A percentile compares a stretch with the other conserved stretches of the same genome.
These are phyloP conservation scores for Semibalanus balanoides DNA, from an alignment of 1,140 invertebrate species.

Conservation along the genomic window DNA sequence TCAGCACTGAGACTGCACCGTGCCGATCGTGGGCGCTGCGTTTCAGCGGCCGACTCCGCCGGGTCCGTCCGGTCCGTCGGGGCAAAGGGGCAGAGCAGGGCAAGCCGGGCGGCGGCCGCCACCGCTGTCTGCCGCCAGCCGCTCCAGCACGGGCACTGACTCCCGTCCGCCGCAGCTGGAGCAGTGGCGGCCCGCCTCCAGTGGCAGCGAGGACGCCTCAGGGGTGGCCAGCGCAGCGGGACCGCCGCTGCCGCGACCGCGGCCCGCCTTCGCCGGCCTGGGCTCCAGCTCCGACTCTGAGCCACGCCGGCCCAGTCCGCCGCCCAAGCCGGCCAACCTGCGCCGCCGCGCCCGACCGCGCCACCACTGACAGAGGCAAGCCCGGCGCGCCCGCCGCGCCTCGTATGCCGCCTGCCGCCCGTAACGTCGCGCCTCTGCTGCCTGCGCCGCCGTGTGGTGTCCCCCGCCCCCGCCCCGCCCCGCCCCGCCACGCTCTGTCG, in stretches of 20 bases:
- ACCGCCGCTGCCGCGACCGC: too few relatives aligned
- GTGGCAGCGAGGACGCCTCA: neutral
- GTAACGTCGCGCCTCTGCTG: neutral
- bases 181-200: neutral
- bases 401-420: too few relatives aligned
- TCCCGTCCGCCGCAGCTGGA: neutral
- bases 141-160: neutral
- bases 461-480: too few relatives aligned
- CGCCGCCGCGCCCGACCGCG: too few relatives aligned
- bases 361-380: conserved; percentile 1
- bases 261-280: too few relatives aligned
- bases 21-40: neutral
- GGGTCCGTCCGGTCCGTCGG: too few relatives aligned
- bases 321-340: neutral
- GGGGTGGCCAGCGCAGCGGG: too few relatives aligned
- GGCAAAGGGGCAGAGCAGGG: too few relatives aligned
- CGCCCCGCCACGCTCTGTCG: neutral
- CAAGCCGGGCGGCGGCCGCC: too few relatives aligned
- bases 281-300: neutral
- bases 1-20: neutral
- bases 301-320: neutral
- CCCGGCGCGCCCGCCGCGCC: too few relatives aligned
- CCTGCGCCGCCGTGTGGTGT: neutral
- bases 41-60: neutral
- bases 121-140: neutral